Evolutionary conservation across 2,888 invertebrate genomes (phyloP), one percentile per base, ranked within the genome.

Genomic region (Trachelus stipa): DNA sequence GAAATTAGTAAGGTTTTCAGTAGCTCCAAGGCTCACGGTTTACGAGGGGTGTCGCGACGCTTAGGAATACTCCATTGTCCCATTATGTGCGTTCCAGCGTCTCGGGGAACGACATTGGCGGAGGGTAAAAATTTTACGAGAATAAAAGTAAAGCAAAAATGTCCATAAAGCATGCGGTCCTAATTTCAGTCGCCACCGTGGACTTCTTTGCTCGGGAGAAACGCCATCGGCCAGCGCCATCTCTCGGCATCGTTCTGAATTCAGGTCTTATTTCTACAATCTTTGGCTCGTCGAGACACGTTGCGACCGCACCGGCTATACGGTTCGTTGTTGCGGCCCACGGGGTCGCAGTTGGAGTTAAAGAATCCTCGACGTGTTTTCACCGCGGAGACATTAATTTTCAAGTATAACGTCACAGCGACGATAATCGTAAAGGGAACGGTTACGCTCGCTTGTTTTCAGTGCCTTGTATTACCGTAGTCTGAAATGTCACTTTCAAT

Each of bases 101-200:
- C 15, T 23, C 79, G 73, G 76, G 79, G 79, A 80, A 68, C 69
- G 76, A 69, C 79, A 78, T 80, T 34, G 83, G 73, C 73, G 81
- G 80, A 78, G 82, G 80, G 82, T 79, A 84, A 82, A 86, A 86
- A 87, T 88, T 87, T 87, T 87, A 87, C 85, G 87, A 85, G 81
- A 81, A 84, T 9, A 34, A 56, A 86, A 84, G 86, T 87, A 88
- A 88, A 88, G 85, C 85, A 85, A 83, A 86, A 88, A 85, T 85
- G 80, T 79, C 86, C 84, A 85, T 88, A 88, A 87, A 87, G 85
- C 85, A 80, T 78, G 79, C 82, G 81, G 77, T 78, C 74, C 23
- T 56, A 56, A 56, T 56, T 23, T 56, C 56, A 56, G 23, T 23
- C 2, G 23, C 9, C 56, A 9, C 9, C 23, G 56, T 15, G 1